Evolutionary conservation across 2,797 vertebrate genomes (phyloP), one percentile per base, ranked within the genome.

Genomic region (Pelodytes ibericus): DNA sequence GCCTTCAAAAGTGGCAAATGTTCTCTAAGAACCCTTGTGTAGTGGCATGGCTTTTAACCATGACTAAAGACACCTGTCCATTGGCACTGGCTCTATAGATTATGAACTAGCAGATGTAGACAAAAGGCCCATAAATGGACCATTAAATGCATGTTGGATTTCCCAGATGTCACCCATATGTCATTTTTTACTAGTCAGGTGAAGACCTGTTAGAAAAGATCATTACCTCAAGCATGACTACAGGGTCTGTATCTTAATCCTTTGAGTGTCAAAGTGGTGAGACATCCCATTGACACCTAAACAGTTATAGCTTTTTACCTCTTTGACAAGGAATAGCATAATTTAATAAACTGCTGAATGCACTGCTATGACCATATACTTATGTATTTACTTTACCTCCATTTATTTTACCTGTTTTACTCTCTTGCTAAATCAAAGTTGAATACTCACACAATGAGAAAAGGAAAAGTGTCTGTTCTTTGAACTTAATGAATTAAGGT

Each of bases 101-200:
- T 64, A 60, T 63, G 5, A 71, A 18, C 31, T 30, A 68, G 61
- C 74, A 76, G 59, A 76, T 71, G 67, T 44, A 64, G 67, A 76
- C 74, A 76, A 71, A 76, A 63, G 74, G 74, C 11, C 47, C 30
- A 71, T 71, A 64, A 76, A 76, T 31, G 36, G 41, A 58, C 65
- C 26, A 67, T 60, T 67, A 74, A 75, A 70, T 61, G 59, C 33
- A 39, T 30, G 59, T 56, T 63, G 60, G 61, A 31, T 30, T 44
- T 56, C 59, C 56, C 74, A 76, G 67, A 76, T 76, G 74, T 70
- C 74, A 70, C 26, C 74, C 67, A 76, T 71, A 62, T 76, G 47
- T 70, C 66, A 76, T 58, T 71, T 26, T 70, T 31, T 24, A 71
- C 33, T 13, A 62, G 60, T 39, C 60, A 62, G 60, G 60, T 62